Evolutionary conservation across 2,113 vertebrate genomes (phyloP).

Genomic region (Psittacus erithacus): DNA sequence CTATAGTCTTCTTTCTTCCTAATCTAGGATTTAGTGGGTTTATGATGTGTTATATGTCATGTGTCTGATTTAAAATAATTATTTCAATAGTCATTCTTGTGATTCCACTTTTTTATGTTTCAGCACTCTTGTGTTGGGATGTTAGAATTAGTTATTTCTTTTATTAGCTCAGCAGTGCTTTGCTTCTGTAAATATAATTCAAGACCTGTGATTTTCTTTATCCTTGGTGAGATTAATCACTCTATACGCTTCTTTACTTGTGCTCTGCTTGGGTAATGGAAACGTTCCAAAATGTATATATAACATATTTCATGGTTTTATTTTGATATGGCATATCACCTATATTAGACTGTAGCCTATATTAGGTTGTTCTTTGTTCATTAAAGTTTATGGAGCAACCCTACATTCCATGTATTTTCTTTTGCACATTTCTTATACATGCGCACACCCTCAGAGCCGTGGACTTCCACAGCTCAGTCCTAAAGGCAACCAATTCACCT

Average conservation of each 20-base stretch:
- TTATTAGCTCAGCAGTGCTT: neutral
- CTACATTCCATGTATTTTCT: constrained; percentile 37
- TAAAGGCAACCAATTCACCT: neutral
- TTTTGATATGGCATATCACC: neutral
- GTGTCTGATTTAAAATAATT: constrained; percentile 35
- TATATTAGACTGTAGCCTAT: neutral
- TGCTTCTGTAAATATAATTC: constrained; percentile 23
- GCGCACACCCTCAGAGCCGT: neutral
- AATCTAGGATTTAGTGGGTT: constrained; percentile 10
- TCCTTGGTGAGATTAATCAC: constrained; percentile 48
- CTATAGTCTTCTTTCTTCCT: constrained; percentile 5
- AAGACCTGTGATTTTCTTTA: constrained; percentile 24
- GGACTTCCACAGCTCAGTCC: neutral
- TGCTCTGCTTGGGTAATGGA: constrained; percentile 56
- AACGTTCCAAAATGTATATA: constrained; percentile 9
- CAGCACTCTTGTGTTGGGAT: neutral
- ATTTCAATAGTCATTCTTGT: neutral
- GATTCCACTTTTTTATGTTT: neutral
- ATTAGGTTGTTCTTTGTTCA: neutral
- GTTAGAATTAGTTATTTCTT: constrained; percentile 5
- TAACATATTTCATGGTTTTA: constrained; percentile 37
- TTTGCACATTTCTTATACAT: neutral
- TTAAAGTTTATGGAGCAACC: constrained; percentile 57
- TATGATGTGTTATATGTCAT: neutral
- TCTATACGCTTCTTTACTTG: neutral